These are phyloP conservation scores for Petromus typicus DNA, from an alignment of 2,113 vertebrate genomes.

Conservation along the genomic window DNA sequence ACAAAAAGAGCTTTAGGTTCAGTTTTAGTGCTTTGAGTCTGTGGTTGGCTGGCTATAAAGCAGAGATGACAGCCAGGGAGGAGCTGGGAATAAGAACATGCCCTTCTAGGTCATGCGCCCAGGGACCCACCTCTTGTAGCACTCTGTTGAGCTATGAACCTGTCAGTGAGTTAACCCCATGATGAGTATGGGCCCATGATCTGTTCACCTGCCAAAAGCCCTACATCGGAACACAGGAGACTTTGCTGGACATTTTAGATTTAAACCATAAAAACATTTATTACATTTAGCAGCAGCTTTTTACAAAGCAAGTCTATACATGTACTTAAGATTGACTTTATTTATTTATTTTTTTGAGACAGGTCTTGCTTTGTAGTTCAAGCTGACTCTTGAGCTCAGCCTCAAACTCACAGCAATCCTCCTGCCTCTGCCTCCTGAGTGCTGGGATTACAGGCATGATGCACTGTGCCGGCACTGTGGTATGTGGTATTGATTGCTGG, in stretches of 20 bases:
- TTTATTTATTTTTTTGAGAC: no score
- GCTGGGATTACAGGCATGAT: no score
- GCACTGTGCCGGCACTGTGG: no score
- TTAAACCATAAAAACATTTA: background rate
- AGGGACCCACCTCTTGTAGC: background rate
- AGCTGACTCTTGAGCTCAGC: no score
- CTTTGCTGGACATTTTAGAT: background rate
- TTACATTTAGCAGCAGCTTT: slow-evolving; percentile 14
- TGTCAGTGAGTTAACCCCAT: background rate
- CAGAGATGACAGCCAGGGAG: background rate
- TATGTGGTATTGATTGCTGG: no score
- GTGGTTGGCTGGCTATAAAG: background rate
- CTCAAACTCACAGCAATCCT: no score
- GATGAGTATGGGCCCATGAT: background rate
- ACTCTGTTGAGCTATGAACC: background rate
- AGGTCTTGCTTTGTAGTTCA: no score
- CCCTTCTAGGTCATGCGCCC: background rate
- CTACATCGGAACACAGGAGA: background rate
- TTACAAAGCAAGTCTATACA: background rate
- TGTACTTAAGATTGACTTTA: background rate
- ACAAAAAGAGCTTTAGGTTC: background rate
- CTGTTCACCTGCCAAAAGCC: background rate
- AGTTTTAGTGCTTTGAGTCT: background rate
- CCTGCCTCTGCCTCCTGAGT: no score
- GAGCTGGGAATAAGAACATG: background rate